Evolutionary conservation across 2,888 invertebrate species (phyloP).

Genomic region (Eilema depressum): DNA sequence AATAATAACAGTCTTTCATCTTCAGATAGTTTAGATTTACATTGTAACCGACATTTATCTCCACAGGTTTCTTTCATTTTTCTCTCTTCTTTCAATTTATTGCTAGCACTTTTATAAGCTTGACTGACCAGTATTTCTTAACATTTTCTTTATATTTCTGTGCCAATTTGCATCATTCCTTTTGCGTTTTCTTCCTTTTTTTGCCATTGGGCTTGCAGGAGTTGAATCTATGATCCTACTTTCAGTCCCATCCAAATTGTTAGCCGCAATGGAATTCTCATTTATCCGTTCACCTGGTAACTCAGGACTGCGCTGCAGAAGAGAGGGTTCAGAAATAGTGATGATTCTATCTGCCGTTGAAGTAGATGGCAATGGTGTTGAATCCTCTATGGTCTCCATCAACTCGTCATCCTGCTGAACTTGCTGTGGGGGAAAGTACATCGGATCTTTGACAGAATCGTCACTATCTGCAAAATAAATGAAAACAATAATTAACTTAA

Average conservation of each 20-base stretch:
- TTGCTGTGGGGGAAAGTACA: background rate
- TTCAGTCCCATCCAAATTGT: background rate
- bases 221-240: background rate
- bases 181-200: constrained; percentile 14
- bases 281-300: constrained; percentile 15
- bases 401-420: background rate
- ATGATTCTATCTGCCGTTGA: constrained; percentile 14
- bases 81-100: constrained; percentile 2
- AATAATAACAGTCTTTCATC: background rate
- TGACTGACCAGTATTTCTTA: constrained; percentile 1
- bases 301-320: constrained; percentile 15
- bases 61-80: constrained; percentile 2
- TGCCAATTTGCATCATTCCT: constrained; percentile 13
- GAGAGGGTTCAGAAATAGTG: constrained; percentile 11
- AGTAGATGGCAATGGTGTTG: constrained; percentile 10
- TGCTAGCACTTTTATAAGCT: too few relatives aligned
- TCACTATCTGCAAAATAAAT: constrained; percentile 11
- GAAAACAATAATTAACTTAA: background rate
- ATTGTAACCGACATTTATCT: constrained; percentile 8
- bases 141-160: constrained; percentile 6
- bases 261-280: background rate
- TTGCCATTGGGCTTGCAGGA: constrained; percentile 9
- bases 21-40: constrained; percentile 6
- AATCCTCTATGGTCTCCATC: background rate
- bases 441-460: constrained; percentile 15